These are phyloP conservation scores for Herpetotheres cachinnans DNA, from an alignment of 2,113 vertebrate species.

Conservation along the genomic window DNA sequence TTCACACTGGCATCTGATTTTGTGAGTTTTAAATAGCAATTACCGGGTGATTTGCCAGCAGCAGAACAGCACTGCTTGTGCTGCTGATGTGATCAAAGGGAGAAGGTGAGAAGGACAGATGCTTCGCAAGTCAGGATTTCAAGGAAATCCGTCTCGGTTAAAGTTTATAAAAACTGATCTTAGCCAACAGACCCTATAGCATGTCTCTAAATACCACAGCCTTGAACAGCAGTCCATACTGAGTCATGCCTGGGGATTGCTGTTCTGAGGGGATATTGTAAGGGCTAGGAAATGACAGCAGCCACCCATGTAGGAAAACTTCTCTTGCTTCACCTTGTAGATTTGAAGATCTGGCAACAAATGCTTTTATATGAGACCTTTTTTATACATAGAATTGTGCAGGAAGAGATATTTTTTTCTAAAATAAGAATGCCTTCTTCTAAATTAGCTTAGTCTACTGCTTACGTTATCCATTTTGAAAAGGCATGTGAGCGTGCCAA, in stretches of 20 bases:
- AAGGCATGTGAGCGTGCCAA: background rate
- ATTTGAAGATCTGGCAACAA: background rate
- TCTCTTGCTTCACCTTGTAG: background rate
- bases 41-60: background rate
- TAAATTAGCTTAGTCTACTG: background rate
- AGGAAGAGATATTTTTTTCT: background rate
- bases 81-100: background rate
- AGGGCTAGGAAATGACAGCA: background rate
- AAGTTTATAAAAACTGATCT: background rate
- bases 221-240: background rate
- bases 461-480: background rate
- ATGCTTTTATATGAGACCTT: background rate
- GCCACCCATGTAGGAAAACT: background rate
- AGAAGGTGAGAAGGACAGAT: background rate
- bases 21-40: background rate
- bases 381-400: background rate
- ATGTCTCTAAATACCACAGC: background rate
- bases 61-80: background rate
- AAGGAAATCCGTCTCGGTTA: background rate
- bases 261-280: background rate
- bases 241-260: background rate
- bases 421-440: background rate
- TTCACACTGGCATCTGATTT: background rate
- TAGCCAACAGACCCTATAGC: background rate
- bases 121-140: background rate